Conservation (phyloP, 2,888 invertebrate species). For the Eupithecia subumbrata region DNA sequence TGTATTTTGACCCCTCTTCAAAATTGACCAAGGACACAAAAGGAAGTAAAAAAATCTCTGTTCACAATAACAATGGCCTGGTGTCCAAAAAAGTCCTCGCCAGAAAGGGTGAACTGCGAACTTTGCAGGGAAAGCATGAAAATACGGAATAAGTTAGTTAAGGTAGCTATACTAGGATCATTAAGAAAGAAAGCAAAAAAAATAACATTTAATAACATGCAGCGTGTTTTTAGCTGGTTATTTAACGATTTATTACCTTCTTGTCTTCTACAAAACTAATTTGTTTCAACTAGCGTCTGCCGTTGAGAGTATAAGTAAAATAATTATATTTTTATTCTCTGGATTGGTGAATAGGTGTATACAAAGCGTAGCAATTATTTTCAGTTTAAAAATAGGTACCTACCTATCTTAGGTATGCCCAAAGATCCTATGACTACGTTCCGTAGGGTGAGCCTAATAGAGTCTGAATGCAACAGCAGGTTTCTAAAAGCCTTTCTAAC, state of each 20-base stretch:
- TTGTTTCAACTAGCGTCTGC: background rate
- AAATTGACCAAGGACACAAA: too few relatives aligned
- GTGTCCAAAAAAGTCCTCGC: background rate
- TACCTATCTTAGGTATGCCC: background rate
- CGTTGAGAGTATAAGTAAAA: too few relatives aligned
- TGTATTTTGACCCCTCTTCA: background rate
- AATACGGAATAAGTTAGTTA: too few relatives aligned
- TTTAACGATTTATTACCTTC: background rate
- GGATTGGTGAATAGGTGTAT: background rate
- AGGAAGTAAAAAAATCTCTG: too few relatives aligned
- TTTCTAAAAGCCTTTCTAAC: background rate
- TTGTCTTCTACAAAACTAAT: background rate
- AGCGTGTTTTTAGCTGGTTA: background rate
- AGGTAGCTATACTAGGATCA: background rate
- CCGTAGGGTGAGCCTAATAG: background rate
- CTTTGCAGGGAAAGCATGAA: too few relatives aligned
- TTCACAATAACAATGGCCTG: background rate
- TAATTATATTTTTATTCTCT: background rate
- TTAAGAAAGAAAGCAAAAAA: too few relatives aligned
- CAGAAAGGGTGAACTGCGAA: background rate
- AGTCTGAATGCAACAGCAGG: background rate
- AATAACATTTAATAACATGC: background rate
- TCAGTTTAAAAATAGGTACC: background rate
- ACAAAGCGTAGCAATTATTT: background rate
- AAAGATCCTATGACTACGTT: too few relatives aligned